phyloP scores from a whole-genome alignment of 2,113 vertebrate species.

The Sterna hirundo region DNA sequence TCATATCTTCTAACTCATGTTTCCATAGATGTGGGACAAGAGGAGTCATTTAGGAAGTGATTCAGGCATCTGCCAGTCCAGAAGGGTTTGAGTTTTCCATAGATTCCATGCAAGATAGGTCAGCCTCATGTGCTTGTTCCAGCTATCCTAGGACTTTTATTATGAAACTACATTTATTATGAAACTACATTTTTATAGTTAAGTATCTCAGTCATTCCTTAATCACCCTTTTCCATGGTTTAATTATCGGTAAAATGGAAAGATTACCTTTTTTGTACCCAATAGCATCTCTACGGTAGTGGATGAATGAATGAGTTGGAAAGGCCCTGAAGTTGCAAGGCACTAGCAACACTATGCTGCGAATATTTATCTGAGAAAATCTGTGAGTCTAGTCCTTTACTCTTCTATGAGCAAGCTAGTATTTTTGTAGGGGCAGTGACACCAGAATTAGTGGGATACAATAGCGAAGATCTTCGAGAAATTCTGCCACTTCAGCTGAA shows the following conservation, averaged over 20 bases:
- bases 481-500: not conserved
- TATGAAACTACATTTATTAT: not conserved
- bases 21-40: not conserved
- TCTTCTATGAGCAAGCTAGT: not conserved
- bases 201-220: not conserved
- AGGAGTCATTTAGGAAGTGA: not conserved
- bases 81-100: not conserved
- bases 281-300: not conserved
- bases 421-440: not conserved
- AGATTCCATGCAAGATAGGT: not conserved
- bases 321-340: not conserved
- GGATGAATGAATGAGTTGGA: not conserved
- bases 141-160: not conserved
- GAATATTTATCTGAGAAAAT: not conserved
- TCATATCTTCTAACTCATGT: not conserved
- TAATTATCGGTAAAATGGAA: not conserved
- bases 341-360: not conserved
- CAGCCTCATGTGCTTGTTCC: not conserved
- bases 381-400: not conserved
- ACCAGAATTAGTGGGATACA: not conserved
- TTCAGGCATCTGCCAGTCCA: not conserved
- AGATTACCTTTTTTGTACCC: not conserved
- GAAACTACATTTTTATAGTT: not conserved
- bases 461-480: not conserved
- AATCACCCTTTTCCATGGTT: not conserved